Conservation (phyloP, 2,797 vertebrate species). For the Columba guinea region DNA sequence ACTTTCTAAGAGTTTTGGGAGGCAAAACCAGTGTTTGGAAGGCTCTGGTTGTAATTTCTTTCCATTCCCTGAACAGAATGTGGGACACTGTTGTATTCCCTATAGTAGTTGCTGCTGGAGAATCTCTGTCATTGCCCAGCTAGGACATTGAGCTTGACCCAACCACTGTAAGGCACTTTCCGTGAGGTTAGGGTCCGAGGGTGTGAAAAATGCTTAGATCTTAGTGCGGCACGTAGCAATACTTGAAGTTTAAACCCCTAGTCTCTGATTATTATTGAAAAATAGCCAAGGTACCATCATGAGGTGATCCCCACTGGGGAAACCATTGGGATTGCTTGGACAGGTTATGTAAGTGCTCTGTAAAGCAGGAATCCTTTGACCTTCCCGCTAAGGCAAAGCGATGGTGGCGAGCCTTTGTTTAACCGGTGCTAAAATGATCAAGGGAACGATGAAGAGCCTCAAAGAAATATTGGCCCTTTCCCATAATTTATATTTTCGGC, state of each 20-base stretch:
- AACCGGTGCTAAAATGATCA: slow-evolving; percentile 37
- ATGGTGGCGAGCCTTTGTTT: slow-evolving; percentile 1
- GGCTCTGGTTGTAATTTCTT: not conserved
- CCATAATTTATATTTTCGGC: slow-evolving; percentile 41
- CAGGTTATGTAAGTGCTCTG: not conserved
- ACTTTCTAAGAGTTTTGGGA: not conserved
- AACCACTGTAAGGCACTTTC: not conserved
- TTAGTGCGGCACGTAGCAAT: not conserved
- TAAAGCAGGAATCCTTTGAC: not conserved
- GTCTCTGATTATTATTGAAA: not conserved
- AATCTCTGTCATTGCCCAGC: not conserved
- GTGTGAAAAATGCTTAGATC: not conserved
- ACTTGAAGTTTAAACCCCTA: not conserved
- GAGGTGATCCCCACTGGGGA: not conserved
- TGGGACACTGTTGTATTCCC: not conserved
- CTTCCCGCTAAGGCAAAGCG: not conserved
- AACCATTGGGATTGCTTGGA: not conserved
- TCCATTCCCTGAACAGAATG: not conserved
- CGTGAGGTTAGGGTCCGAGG: not conserved
- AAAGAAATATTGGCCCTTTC: slow-evolving; percentile 53
- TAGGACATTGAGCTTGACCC: not conserved
- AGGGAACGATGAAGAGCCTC: slow-evolving; percentile 33
- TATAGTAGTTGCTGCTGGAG: not conserved
- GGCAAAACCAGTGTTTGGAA: not conserved
- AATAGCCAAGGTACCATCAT: not conserved